Base-by-base conservation (phyloP, 2,113 vertebrate genomes). In the Tragelaphus buxtoni region DNA sequence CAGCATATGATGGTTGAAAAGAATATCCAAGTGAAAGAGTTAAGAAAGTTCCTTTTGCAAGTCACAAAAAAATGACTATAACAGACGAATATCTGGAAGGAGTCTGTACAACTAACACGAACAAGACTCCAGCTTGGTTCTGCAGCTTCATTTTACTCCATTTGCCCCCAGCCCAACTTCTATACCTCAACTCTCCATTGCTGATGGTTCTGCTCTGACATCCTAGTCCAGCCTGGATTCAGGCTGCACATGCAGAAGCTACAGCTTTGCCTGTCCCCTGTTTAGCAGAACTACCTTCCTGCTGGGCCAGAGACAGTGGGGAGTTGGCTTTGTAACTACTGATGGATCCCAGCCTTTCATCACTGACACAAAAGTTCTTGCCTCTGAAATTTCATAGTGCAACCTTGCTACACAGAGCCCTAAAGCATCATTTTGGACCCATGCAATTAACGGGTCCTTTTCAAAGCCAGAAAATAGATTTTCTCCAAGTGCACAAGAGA, bases 391-490 rank as follows among this genome's bases (percentile, higher is more conserved):
- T 91, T 91, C 84, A 53, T 32, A 88, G 55, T 53, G 35, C 55
- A 88, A 45, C 30, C 24, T 90, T 77, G 76, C 47, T 97, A 28
- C 55, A n/a, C 42, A 26, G 18, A 53, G 42, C 47, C 61, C 63
- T 80, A 51, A 69, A 93, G 45, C 90, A 94, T 90, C 55, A 76
- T 72, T 97, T 97, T 90, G 58, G 61, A 90, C 32, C 72, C 32
- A 56, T 39, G 42, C n/a, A 82, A 91, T 92, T 96, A 74, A 93
- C 26, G 42, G 91, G 84, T 87, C 60, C 60, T 47, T 89, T 97
- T 97, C 83, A 80, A 93, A 55, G 10, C 53, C 76, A 24, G 49
- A 96, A 96, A 92, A 93, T 26, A 95, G 49, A 96, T 96, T 91
- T 97, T 93, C 82, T 96, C 39, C 74, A 72, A 89, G 79, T 89